Conservation (phyloP, 2,888 invertebrate genomes). For the Eilema caniola region DNA sequence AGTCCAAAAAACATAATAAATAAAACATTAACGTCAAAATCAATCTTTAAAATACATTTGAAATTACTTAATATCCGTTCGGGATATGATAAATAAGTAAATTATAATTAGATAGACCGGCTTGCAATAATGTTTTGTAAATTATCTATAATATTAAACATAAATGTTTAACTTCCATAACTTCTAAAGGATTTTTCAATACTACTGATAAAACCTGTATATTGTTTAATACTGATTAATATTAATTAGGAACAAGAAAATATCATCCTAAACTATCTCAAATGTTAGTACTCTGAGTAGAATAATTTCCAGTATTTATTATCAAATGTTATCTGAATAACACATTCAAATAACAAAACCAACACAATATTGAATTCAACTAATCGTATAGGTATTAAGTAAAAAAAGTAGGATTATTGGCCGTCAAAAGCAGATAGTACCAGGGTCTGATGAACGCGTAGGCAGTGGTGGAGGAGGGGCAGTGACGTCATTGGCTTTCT, state of each 20-base stretch:
- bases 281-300: neutral
- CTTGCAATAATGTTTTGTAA: no score
- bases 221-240: no score
- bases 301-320: neutral
- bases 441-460: conserved; percentile 58
- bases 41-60: neutral
- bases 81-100: neutral
- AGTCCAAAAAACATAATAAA: neutral
- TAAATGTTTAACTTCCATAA: no score
- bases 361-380: conserved; percentile 9
- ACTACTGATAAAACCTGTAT: neutral
- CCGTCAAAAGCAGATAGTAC: conserved; percentile 67
- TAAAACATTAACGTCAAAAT: neutral
- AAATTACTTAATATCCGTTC: neutral
- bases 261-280: neutral
- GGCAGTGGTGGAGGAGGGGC: conserved; percentile 43
- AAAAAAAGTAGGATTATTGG: conserved; percentile 55
- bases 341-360: neutral
- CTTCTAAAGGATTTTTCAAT: no score
- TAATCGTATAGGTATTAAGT: conserved; percentile 8
- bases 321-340: no score
- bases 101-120: neutral
- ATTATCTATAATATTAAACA: no score
- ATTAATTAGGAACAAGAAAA: no score
- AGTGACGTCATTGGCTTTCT: conserved; percentile 57